Conservation (phyloP, 1,140 invertebrate genomes). For the Drosophila insularis region DNA sequence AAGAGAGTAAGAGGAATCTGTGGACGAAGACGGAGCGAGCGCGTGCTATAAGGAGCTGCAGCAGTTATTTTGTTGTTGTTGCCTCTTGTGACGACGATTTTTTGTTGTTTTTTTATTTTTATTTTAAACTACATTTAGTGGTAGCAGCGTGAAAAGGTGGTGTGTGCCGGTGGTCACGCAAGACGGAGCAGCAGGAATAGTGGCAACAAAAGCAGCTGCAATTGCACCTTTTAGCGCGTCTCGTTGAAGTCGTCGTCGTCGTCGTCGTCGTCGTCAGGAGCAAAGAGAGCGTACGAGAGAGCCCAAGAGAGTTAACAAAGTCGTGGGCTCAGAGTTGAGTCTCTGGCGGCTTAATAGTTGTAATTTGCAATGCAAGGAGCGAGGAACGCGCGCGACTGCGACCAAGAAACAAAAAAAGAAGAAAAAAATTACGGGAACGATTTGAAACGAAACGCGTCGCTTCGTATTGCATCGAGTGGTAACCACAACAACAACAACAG, state of each 20-base stretch:
- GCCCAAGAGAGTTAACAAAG: conserved; percentile 23
- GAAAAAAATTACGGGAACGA: conserved; percentile 24
- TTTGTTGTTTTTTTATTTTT: no score
- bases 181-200: conserved; percentile 54
- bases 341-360: conserved; percentile 68
- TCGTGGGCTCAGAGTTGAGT: conserved; percentile 31
- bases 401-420: conserved; percentile 20
- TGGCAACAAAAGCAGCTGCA: conserved; percentile 59
- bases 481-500: conserved; percentile 47
- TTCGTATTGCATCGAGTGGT: conserved; percentile 22
- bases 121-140: conserved; percentile 68
- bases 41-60: conserved; percentile 66
- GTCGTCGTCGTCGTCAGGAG: conserved; percentile 44
- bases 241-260: conserved; percentile 3
- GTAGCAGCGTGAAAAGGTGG: conserved; percentile 63
- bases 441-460: conserved; percentile 24
- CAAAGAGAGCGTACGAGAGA: conserved; percentile 23
- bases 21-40: conserved; percentile 38
- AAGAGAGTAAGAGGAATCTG: conserved; percentile 60
- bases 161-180: conserved; percentile 71
- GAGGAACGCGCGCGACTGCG: conserved; percentile 71
- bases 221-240: conserved; percentile 70
- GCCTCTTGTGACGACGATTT: conserved; percentile 33
- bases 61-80: conserved; percentile 42
- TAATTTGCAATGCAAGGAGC: conserved; percentile 77